Evolutionary conservation across 2,888 invertebrate genomes (phyloP).

Genomic region (Pinctada fucata): DNA sequence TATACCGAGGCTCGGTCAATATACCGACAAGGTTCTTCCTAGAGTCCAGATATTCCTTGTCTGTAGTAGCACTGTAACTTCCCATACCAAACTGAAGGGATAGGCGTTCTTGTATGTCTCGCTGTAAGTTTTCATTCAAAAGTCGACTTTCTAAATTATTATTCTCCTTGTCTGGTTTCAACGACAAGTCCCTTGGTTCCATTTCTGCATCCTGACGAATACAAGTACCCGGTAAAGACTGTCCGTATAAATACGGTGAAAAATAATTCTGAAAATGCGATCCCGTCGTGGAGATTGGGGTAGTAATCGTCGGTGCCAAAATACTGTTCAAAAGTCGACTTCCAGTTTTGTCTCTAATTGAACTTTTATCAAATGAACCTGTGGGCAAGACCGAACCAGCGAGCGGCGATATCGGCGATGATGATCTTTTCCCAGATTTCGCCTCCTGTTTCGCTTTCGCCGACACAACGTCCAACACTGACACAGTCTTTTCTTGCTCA

Average conservation of each 20-base stretch:
- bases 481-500: background rate
- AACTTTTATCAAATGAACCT: slow-evolving; percentile 14
- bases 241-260: slow-evolving; percentile 30
- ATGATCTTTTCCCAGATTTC: slow-evolving; percentile 2
- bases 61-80: slow-evolving; percentile 10
- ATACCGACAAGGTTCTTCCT: slow-evolving; percentile 43
- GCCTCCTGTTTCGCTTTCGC: slow-evolving; percentile 15
- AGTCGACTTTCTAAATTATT: slow-evolving; percentile 12
- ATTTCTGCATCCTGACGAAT: slow-evolving; percentile 8
- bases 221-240: slow-evolving; percentile 16
- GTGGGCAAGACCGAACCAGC: slow-evolving; percentile 16
- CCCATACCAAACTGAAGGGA: slow-evolving; percentile 21
- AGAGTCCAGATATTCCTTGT: slow-evolving; percentile 38
- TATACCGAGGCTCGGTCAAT: slow-evolving; percentile 37
- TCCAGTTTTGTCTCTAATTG: background rate
- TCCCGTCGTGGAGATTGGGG: slow-evolving; percentile 17
- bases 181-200: slow-evolving; percentile 36
- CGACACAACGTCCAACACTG: background rate
- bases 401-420: slow-evolving; percentile 26
- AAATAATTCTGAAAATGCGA: slow-evolving; percentile 29
- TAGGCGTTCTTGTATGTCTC: slow-evolving; percentile 19
- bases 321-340: slow-evolving; percentile 33
- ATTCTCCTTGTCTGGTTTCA: slow-evolving; percentile 28
- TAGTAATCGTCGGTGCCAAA: slow-evolving; percentile 28
- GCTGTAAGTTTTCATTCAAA: slow-evolving; percentile 9